phyloP scores from a whole-genome alignment of 2,888 invertebrate species.

The Machimus rusticus region DNA sequence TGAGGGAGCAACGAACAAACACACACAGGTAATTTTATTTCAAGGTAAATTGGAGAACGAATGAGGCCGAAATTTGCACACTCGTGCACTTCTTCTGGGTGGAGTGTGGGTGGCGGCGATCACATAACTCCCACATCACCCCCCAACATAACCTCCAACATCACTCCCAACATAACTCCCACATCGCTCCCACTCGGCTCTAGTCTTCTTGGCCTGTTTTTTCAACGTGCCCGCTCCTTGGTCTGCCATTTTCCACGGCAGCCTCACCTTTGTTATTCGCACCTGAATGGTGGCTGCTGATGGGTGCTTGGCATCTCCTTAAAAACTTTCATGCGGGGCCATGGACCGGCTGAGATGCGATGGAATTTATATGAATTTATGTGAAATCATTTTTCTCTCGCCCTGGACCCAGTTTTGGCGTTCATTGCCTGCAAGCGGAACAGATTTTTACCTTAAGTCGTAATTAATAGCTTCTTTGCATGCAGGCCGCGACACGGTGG shows the following conservation, averaged over 20 bases:
- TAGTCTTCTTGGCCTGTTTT: not conserved
- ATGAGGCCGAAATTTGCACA: slow-evolving; percentile 40
- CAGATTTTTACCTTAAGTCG: not conserved
- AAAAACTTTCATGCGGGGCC: not conserved
- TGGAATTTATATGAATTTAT: slow-evolving; percentile 21
- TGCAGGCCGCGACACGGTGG: not conserved
- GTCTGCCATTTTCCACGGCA: not conserved
- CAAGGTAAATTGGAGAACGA: slow-evolving; percentile 39
- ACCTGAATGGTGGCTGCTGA: not conserved
- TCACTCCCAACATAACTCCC: too few relatives aligned
- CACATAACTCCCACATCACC: not conserved
- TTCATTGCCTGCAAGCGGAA: not conserved
- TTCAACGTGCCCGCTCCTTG: not conserved
- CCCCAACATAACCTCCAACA: not conserved
- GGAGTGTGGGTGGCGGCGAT: not conserved
- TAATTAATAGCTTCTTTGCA: not conserved
- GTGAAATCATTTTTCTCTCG: not conserved
- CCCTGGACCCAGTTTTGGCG: not conserved
- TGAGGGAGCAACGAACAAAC: slow-evolving; percentile 4
- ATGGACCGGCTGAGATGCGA: not conserved
- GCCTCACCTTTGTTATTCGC: not conserved
- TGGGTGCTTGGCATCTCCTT: not conserved
- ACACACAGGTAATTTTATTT: slow-evolving; percentile 37
- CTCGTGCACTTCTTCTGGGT: not conserved
- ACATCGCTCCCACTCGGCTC: not conserved